phyloP scores from a whole-genome alignment of 2,888 invertebrate genomes.

The Carcina quercana region DNA sequence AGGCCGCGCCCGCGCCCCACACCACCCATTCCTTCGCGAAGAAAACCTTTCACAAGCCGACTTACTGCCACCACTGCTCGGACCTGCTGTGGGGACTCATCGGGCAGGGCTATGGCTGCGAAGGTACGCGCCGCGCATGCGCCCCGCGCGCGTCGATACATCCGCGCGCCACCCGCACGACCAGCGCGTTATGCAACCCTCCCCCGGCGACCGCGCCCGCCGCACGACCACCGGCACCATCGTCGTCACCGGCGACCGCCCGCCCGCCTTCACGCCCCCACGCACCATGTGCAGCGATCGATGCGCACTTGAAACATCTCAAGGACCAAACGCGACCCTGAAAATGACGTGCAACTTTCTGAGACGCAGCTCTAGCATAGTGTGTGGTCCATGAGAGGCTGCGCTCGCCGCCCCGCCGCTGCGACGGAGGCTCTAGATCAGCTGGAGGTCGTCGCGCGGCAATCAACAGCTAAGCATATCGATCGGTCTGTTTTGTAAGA shows the following conservation, averaged over 20 bases:
- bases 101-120: conserved; percentile 99
- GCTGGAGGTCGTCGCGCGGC: conserved; percentile 37
- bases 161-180: conserved; percentile 46
- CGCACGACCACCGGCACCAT: conserved; percentile 11
- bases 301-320: not conserved
- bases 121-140: conserved; percentile 85
- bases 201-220: conserved; percentile 32
- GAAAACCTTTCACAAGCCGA: conserved; percentile 99
- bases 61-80: conserved; percentile 99
- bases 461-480: conserved; percentile 45
- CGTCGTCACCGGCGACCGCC: conserved; percentile 13
- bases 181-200: conserved; percentile 54
- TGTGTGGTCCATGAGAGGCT: no score
- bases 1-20: conserved; percentile 77
- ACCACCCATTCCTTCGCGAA: conserved; percentile 97
- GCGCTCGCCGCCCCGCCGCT: not conserved
- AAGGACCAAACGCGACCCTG: not conserved
- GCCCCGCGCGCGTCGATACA: conserved; percentile 61
- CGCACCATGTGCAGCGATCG: not conserved
- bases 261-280: conserved; percentile 1
- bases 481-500: conserved; percentile 66
- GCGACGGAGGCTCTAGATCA: conserved; percentile 19
- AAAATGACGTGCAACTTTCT: not conserved
- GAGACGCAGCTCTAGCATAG: no score
- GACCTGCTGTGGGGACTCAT: conserved; percentile 99